A percentile compares a stretch with the other conserved stretches of the same genome.
These are phyloP conservation scores for Grammomys dolichurus DNA, from an alignment of 2,113 vertebrate genomes.

Conservation along the genomic window DNA sequence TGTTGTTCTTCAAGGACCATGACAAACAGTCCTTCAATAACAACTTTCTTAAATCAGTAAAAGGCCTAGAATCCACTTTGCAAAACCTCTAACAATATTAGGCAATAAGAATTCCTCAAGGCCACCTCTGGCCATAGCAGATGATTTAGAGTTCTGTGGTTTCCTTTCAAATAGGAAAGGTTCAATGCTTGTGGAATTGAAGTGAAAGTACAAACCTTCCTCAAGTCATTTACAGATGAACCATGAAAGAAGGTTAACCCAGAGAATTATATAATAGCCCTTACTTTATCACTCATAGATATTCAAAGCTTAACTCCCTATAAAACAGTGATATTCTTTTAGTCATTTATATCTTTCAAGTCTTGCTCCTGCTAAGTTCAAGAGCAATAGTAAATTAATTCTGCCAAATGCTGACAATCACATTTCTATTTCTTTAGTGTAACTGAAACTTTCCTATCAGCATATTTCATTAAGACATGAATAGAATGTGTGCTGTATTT, in stretches of 20 bases:
- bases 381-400: conserved; percentile 10
- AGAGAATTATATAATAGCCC: conserved; percentile 32
- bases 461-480: conserved; percentile 71
- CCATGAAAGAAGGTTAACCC: conserved; percentile 23
- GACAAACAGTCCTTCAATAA: background rate
- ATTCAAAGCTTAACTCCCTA: background rate
- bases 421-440: conserved; percentile 59
- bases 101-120: background rate
- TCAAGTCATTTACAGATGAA: conserved; percentile 50
- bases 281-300: conserved; percentile 23
- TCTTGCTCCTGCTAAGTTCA: background rate
- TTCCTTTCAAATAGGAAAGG: conserved; percentile 21
- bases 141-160: background rate
- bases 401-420: conserved; percentile 27
- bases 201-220: conserved; percentile 5
- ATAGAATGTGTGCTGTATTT: conserved; percentile 72
- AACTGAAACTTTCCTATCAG: conserved; percentile 62
- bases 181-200: background rate
- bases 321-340: background rate
- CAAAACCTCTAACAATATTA: background rate
- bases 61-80: background rate
- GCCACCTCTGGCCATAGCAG: background rate
- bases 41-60: background rate
- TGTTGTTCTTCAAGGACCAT: background rate
- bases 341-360: background rate